These are phyloP conservation scores for Pluvialis apricaria DNA, from an alignment of 2,113 vertebrate genomes.

Conservation along the genomic window DNA sequence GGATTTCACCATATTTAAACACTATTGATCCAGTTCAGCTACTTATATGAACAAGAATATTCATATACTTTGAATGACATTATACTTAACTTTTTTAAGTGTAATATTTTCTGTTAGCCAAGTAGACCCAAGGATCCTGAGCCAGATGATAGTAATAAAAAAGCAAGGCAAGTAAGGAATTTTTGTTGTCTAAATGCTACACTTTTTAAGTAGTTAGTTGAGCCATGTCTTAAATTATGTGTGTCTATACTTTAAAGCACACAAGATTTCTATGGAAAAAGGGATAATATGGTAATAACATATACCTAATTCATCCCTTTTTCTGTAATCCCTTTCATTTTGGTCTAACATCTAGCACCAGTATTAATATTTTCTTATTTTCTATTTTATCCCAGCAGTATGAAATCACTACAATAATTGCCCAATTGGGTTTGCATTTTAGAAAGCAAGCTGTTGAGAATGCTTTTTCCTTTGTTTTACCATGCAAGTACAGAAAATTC, in stretches of 20 bases:
- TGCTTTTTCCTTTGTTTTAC: not conserved
- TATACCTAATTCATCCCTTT: not conserved
- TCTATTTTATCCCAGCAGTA: not conserved
- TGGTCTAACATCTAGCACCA: not conserved
- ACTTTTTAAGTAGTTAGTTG: not conserved
- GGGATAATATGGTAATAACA: not conserved
- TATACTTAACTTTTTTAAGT: not conserved
- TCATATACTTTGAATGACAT: not conserved
- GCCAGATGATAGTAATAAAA: rapidly evolving
- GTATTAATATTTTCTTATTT: not conserved
- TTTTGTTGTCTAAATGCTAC: not conserved
- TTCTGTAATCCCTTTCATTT: not conserved
- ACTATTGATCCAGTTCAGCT: not conserved
- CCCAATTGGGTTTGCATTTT: not conserved
- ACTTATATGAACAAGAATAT: not conserved
- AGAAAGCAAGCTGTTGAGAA: not conserved
- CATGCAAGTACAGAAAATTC: not conserved
- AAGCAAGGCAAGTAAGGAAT: not conserved
- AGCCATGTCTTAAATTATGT: not conserved
- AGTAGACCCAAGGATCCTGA: not conserved
- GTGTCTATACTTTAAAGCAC: not conserved
- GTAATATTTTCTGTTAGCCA: not conserved
- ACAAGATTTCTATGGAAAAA: not conserved
- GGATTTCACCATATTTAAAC: not conserved
- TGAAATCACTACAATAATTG: not conserved